Base-by-base conservation (phyloP, 2,113 vertebrate species). In the Aptenodytes forsteri region DNA sequence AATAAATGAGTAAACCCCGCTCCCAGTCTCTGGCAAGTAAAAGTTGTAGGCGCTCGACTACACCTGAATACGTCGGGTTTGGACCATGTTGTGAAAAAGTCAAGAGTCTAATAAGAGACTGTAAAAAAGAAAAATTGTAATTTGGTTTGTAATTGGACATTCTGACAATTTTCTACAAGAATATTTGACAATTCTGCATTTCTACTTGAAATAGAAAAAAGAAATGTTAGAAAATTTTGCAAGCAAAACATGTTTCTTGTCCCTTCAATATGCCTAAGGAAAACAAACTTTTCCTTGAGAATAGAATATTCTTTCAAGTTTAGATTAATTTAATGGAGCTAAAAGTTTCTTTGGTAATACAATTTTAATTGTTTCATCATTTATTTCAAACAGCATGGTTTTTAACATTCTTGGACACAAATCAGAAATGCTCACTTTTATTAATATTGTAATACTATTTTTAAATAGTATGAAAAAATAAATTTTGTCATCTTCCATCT, bases 371-470 rank as follows among this genome's bases (percentile, higher is more conserved):
- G 10, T 84, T 78, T 89, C 25, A 87, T 21, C n/a, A 55, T 46
- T 94, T 94, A 56, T 59, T 90, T 86, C 66, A 94, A 94, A 46
- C 7, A 58, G 11, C 9, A 15, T 52, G 46, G 16, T 58, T 71
- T 86, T 87, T 73, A 93, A 32, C 9, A 4, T 26, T 72, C 64
- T 65, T 80, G 36, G n/a, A 89, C 79, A 80, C 16, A 93, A 61
- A 67, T 59, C 4, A 76, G 91, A 96, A 94, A 81, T 75, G 34
- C 86, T 73, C 21, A 75, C 58, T 42, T 90, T 86, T 91, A 95
- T 61, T 89, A 93, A 92, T 70, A 95, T 38, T 30, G 67, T 62
- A 87, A 81, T 78, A 79, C 21, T 88, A 83, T 87, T 90, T 96
- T 38, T 64, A 93, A 96, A 73, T 59, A 54, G 15, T 38, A 61